Base-by-base conservation (phyloP, 2,888 invertebrate species). In the Megalurothrips usitatus region DNA sequence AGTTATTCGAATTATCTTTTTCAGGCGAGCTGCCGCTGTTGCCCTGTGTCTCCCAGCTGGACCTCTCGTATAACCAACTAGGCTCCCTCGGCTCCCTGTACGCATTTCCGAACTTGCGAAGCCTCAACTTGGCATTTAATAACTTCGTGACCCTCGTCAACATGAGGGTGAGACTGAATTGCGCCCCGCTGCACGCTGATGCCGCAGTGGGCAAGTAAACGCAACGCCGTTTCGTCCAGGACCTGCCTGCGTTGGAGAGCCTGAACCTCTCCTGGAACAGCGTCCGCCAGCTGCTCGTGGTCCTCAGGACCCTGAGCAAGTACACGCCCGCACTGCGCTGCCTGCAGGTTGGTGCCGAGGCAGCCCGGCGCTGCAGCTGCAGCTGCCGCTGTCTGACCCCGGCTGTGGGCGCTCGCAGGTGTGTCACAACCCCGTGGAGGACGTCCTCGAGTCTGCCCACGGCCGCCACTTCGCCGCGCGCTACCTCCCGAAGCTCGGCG, bases 221-320 rank as follows among this genome's bases (percentile, higher is more conserved):
- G 14, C 58, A 6, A n/a, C 52, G 10, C 52, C 14, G 11, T n/a
- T n/a, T 26, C 26, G 23, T 26, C 10, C 26, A 75, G 68, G 26
- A 26, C 26, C 68, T 75, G 68, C 68, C 68, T 12, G 23, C 23
- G 26, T 26, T 75, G 26, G 68, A 75, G 68, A 75, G 68, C 68
- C 68, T 75, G 68, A 75, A 75, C 68, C 68, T 75, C 23, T 75
- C 68, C 26, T 75, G 68, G 68, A 75, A 75, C 68, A 75, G 26
- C 26, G 23, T 75, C 26, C 68, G 68, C 68, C 23, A 75, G 23
- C 68, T 75, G 26, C 68, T 75, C 6, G 68, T 75, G 68, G 68
- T 75, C 11, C 68, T 75, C 11, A 23, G 9, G 68, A 75, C 23
- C 26, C 68, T 75, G 23, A 75, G 23, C 68, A 75, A 75, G 68